Evolutionary conservation across 2,888 invertebrate species (phyloP), one percentile per base, ranked within the genome.

Genomic region (Buathra laborator): DNA sequence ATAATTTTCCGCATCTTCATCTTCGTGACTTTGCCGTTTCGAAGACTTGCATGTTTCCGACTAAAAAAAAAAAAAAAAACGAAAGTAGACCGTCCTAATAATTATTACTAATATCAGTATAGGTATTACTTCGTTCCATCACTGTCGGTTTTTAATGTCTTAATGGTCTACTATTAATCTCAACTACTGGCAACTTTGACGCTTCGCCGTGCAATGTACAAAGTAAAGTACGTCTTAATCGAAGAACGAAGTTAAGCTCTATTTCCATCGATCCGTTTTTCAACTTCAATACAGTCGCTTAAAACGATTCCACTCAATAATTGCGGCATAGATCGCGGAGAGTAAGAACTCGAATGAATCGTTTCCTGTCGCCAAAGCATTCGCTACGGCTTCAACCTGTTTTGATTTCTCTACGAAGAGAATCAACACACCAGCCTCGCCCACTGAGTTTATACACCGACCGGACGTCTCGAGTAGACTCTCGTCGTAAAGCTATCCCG

Each of bases 291-390:
- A 37, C 37, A 5, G 37, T 37, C 37, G 37, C 7, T 37, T 5
- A 37, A 37, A 37, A 37, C 7, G 37, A 37, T 37, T 37, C 37
- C 37, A 7, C 37, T 37, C 14, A n/a, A 44, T 24, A 59, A 72
- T 72, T 44, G 56, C n/a, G 43, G 24, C 10, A 6, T 59, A 24
- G 80, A 76, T 76, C 43, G 51, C 76, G 81, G 70, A 76, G 14
- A 59, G 78, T 48, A 64, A 64, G 53, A 76, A 24, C 12, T 53
- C 71, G 66, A 84, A 84, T 67, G 71, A 62, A 81, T 84, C 70
- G 81, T 81, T 84, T 84, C 84, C 84, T 70, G 84, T 76, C 76
- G 80, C 71, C 80, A 71, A 59, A 51, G 71, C 76, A 76, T 56
- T 59, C 59, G 59, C 12, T 14, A 62, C 37, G 24, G 59, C 51